phyloP scores from a whole-genome alignment of 2,888 invertebrate species.

The Catocala sponsa region DNA sequence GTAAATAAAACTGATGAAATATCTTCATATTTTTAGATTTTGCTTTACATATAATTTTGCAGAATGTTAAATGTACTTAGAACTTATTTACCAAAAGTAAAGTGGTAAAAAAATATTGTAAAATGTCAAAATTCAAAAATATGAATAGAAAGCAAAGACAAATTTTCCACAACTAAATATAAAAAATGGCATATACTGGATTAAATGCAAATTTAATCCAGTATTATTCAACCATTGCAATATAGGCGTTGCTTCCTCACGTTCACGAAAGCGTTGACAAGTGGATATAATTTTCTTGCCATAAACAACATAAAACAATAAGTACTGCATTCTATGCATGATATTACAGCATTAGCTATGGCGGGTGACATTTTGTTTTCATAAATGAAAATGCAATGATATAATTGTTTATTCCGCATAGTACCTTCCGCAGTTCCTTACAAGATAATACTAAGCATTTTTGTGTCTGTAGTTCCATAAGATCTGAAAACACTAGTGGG shows the following conservation, averaged over 20 bases:
- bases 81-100: not conserved
- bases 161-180: conserved; percentile 19
- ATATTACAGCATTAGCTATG: conserved; percentile 35
- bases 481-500: too few species aligned
- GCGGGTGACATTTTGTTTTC: conserved; percentile 36
- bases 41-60: not conserved
- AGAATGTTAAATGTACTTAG: too few species aligned
- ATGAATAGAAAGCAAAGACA: conserved; percentile 45
- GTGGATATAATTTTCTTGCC: conserved; percentile 40
- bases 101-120: not conserved
- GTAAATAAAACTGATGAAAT: not conserved
- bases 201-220: conserved; percentile 20
- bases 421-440: too few species aligned
- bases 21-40: conserved; percentile 20
- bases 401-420: conserved; percentile 2
- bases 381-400: conserved; percentile 31
- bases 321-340: conserved; percentile 42
- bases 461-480: too few species aligned
- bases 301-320: conserved; percentile 39
- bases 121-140: conserved; percentile 31
- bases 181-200: conserved; percentile 17
- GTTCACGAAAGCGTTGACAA: conserved; percentile 40
- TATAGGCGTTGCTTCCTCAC: conserved; percentile 45
- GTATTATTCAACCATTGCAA: conserved; percentile 12
- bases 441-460: too few species aligned